A percentile compares a stretch with the other conserved stretches of the same genome.
Conservation (phyloP, 2,113 vertebrate species). For the Archilochus colubris region DNA sequence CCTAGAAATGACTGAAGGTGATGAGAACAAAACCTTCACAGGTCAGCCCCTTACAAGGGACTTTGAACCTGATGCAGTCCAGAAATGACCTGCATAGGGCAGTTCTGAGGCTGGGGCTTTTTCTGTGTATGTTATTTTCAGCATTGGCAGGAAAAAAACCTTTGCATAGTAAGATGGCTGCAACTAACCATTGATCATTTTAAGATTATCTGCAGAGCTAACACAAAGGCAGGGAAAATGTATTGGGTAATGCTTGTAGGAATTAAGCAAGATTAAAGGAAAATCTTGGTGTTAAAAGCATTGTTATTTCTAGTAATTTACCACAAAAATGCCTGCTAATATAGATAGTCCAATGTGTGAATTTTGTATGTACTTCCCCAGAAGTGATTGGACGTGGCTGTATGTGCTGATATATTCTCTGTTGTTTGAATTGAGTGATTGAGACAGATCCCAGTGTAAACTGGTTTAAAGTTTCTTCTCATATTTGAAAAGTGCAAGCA, state of each 20-base stretch:
- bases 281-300: not conserved
- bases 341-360: not conserved
- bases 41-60: not conserved
- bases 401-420: not conserved
- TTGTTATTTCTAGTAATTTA: not conserved
- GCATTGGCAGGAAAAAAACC: not conserved
- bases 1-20: not conserved
- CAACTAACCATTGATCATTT: not conserved
- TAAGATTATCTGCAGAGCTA: not conserved
- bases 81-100: not conserved
- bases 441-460: conserved; percentile 24
- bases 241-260: not conserved
- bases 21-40: not conserved
- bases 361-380: not conserved
- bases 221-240: not conserved
- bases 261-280: not conserved
- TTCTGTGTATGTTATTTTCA: conserved; percentile 32
- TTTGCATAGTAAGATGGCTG: not conserved
- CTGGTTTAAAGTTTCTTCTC: conserved; percentile 27
- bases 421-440: not conserved
- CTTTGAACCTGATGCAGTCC: conserved; percentile 27
- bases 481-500: not conserved
- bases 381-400: not conserved
- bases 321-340: not conserved
- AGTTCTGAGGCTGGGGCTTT: conserved; percentile 50